Evolutionary conservation across 2,888 invertebrate genomes (phyloP), one percentile per base, ranked within the genome.

Genomic region (Penaeus monodon): DNA sequence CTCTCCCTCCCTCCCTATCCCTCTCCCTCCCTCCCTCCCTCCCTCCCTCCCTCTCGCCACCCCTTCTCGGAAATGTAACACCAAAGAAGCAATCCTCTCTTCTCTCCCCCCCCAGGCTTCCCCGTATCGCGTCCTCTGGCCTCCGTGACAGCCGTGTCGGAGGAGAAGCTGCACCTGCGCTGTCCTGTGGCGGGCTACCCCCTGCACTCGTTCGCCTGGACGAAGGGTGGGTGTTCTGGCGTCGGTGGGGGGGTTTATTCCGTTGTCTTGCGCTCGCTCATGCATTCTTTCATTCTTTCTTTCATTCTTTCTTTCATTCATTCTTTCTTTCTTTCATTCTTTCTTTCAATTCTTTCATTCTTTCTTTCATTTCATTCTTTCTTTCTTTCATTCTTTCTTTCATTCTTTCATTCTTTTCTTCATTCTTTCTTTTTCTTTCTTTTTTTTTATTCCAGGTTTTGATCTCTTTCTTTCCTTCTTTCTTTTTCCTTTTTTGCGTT

Each of bases 171-270:
- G 91, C 94, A 94, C 84, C 93, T 96, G 87, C 95, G 95, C 92
- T 96, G 96, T 92, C 96, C 96, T 33, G 96, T 96, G 57, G 96
- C 96, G 33, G 96, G 96, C 38, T 96, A 95, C 92, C 96, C 96
- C 44, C 95, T 96, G 90, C 95, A 96, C 91, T 95, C 95, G 91
- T 95, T 96, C 91, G 95, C 95, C 89, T 96, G 96, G 96, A 96
- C 95, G 92, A 94, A 95, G 91, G 95, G 94, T 94, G 91, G 91
- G 91, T 89, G 38, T 29, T 33, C 24, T 0, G 33, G 8, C 33
- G 10, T 73, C 57, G 1, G 10, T 17, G 57, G 2, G 3, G 17
- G 2, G 14, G 17, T 57, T 57, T 57, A 17, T 57, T 57, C 17
- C 0, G 10, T 10, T 0, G 8, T 10, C 10, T 10, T 33, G 1